These are phyloP conservation scores for Rotaria socialis DNA, from an alignment of 2,888 invertebrate species.

Conservation along the genomic window DNA sequence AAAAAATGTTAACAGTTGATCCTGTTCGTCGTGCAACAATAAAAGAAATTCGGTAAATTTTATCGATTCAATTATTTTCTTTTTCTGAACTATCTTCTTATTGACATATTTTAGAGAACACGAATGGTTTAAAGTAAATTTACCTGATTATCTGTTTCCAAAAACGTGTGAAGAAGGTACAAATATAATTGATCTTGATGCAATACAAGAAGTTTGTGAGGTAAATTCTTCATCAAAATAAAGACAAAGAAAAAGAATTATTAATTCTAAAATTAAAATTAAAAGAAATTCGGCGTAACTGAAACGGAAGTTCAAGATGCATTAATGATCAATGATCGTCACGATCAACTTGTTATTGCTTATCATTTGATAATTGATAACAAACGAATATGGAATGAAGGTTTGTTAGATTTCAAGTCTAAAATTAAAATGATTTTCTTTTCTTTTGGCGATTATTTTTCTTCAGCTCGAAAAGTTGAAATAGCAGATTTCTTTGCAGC, in stretches of 20 bases:
- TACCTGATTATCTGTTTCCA: constrained; percentile 88
- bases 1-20: constrained; percentile 93
- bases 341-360: constrained; percentile 45
- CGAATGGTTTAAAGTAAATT: constrained; percentile 96
- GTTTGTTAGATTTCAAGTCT: not conserved
- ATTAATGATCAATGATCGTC: constrained; percentile 38
- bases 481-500: constrained; percentile 44
- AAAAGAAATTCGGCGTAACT: constrained; percentile 43
- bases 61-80: not conserved
- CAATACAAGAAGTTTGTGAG: constrained; percentile 44
- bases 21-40: constrained; percentile 93
- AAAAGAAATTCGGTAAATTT: constrained; percentile 80
- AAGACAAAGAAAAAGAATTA: not conserved
- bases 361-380: constrained; percentile 47
- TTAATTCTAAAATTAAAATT: not conserved
- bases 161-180: constrained; percentile 32
- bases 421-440: not conserved
- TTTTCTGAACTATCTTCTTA: not conserved
- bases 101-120: constrained; percentile 68
- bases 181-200: constrained; percentile 43
- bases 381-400: constrained; percentile 38
- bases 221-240: not conserved
- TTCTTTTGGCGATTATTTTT: not conserved
- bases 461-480: constrained; percentile 40
- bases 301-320: constrained; percentile 39